These are phyloP conservation scores for Anaspis maculata DNA, from an alignment of 2,888 invertebrate genomes.

Conservation along the genomic window DNA sequence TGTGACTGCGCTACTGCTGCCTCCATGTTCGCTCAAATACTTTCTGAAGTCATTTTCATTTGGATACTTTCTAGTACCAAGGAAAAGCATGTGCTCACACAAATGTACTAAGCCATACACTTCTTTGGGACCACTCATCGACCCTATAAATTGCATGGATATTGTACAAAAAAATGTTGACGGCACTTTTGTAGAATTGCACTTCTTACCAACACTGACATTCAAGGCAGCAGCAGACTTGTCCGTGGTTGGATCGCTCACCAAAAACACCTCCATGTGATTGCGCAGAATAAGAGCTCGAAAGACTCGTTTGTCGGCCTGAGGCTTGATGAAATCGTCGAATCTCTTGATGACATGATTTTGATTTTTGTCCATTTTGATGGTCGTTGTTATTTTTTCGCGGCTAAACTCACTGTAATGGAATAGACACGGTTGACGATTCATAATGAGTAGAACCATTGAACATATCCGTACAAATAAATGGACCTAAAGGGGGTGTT, in stretches of 20 bases:
- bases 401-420: constrained; percentile 10
- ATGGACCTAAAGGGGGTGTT: constrained; percentile 16
- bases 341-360: constrained; percentile 43
- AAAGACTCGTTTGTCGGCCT: constrained; percentile 79
- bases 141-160: constrained; percentile 47
- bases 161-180: background rate
- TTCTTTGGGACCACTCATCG: constrained; percentile 82
- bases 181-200: no score
- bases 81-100: constrained; percentile 97
- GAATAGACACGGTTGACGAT: constrained; percentile 1
- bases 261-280: constrained; percentile 77
- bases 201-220: constrained; percentile 84
- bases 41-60: constrained; percentile 86
- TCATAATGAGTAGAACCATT: background rate
- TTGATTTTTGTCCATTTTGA: constrained; percentile 8
- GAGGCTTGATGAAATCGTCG: constrained; percentile 69
- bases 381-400: constrained; percentile 5
- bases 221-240: constrained; percentile 89
- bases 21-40: constrained; percentile 86
- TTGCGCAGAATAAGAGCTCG: constrained; percentile 79
- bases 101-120: constrained; percentile 94
- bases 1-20: constrained; percentile 88
- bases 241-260: constrained; percentile 87
- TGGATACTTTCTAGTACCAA: constrained; percentile 91
- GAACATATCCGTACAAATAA: constrained; percentile 23